Evolutionary conservation across 1,140 invertebrate species (phyloP).

Genomic region (Maconellicoccus hirsutus): DNA sequence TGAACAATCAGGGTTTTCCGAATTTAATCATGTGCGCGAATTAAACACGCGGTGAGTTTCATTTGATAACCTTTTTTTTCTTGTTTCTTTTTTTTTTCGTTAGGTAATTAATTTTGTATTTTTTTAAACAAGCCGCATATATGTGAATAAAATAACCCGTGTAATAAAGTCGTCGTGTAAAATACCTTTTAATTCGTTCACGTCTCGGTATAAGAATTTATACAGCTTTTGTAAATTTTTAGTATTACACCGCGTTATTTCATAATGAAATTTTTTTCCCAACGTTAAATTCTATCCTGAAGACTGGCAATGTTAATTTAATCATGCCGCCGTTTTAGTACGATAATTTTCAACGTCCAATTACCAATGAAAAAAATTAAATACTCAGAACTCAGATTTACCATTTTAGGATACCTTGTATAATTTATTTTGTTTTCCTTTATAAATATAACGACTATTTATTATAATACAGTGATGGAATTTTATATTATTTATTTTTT

Average conservation of each 20-base stretch:
- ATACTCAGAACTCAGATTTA: too few relatives aligned
- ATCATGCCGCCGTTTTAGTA: neutral
- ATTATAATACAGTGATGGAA: neutral
- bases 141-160: too few relatives aligned
- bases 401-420: neutral
- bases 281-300: neutral
- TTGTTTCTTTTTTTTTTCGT: neutral
- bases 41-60: neutral
- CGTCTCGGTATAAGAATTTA: too few relatives aligned
- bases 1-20: conserved; percentile 7
- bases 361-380: neutral
- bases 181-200: too few relatives aligned
- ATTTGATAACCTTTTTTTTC: conserved; percentile 5
- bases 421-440: neutral
- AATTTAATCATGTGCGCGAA: neutral
- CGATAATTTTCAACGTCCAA: neutral
- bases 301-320: neutral
- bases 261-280: too few relatives aligned
- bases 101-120: neutral
- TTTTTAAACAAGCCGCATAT: neutral
- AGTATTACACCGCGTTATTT: too few relatives aligned
- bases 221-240: too few relatives aligned
- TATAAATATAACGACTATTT: neutral
- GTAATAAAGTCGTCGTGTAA: too few relatives aligned
- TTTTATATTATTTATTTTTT: neutral